Evolutionary conservation across 2,888 invertebrate genomes (phyloP).

Genomic region (Minunthozetes semirufus): DNA sequence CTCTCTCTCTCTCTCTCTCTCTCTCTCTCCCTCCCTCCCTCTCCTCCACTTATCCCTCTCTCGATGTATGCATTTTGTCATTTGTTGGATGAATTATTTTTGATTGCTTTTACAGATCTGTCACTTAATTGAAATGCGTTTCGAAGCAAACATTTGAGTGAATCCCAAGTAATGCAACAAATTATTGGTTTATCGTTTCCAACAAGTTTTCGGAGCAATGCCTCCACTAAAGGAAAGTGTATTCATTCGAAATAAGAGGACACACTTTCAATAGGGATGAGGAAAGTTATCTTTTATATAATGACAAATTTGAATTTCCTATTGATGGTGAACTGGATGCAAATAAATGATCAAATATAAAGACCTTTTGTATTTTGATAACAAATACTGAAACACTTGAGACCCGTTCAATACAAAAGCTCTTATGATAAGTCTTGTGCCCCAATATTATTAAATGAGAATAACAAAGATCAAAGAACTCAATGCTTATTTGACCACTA

Average conservation of each 20-base stretch:
- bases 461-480: too few species aligned
- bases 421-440: too few species aligned
- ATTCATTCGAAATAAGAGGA: not conserved
- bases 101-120: not conserved
- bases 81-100: not conserved
- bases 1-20: constrained; percentile 1
- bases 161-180: not conserved
- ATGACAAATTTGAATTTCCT: not conserved
- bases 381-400: too few species aligned
- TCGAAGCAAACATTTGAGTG: not conserved
- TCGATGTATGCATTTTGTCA: not conserved
- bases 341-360: not conserved
- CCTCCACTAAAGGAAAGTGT: not conserved
- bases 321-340: not conserved
- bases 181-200: not conserved
- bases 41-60: not conserved
- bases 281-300: not conserved
- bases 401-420: too few species aligned
- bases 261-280: not conserved
- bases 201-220: not conserved
- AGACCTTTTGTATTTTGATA: too few species aligned
- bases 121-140: constrained; percentile 12
- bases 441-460: too few species aligned
- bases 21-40: constrained; percentile 5
- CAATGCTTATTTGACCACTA: too few species aligned